Evolutionary conservation across 2,113 vertebrate species (phyloP).

Genomic region (Leucopsar rothschildi): DNA sequence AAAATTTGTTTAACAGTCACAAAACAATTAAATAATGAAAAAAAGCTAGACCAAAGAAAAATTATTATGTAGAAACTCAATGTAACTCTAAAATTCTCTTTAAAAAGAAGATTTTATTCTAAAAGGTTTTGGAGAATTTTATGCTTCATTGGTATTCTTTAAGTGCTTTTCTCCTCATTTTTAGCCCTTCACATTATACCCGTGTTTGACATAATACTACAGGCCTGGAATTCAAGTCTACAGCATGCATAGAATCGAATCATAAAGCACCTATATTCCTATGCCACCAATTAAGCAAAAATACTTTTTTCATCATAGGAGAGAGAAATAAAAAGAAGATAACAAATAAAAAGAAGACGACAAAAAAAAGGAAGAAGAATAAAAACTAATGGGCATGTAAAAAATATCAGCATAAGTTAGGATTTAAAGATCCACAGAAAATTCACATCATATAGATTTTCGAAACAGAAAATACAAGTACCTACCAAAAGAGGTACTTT

Average conservation of each 20-base stretch:
- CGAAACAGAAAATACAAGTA: background rate
- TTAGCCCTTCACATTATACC: conserved; percentile 15
- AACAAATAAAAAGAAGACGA: too few relatives aligned
- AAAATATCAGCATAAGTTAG: background rate
- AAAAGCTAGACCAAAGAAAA: background rate
- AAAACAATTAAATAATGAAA: background rate
- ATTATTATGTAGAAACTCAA: background rate
- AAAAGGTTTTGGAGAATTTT: conserved; percentile 21
- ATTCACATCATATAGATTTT: background rate
- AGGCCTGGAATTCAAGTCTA: background rate
- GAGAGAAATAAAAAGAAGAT: background rate
- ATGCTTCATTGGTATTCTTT: conserved; percentile 21
- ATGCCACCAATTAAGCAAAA: background rate
- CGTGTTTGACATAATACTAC: conserved; percentile 8
- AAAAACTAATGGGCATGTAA: background rate
- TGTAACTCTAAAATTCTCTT: background rate
- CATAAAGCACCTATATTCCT: background rate
- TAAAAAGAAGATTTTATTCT: background rate
- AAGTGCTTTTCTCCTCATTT: conserved; percentile 36
- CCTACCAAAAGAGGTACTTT: background rate
- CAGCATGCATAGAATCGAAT: background rate
- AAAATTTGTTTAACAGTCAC: conserved; percentile 1
- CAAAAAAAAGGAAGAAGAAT: too few relatives aligned
- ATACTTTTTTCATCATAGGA: background rate
- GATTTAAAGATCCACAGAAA: background rate